Evolutionary conservation across 2,888 invertebrate species (phyloP), one percentile per base, ranked within the genome.

Genomic region (Leptinotarsa haldemani): DNA sequence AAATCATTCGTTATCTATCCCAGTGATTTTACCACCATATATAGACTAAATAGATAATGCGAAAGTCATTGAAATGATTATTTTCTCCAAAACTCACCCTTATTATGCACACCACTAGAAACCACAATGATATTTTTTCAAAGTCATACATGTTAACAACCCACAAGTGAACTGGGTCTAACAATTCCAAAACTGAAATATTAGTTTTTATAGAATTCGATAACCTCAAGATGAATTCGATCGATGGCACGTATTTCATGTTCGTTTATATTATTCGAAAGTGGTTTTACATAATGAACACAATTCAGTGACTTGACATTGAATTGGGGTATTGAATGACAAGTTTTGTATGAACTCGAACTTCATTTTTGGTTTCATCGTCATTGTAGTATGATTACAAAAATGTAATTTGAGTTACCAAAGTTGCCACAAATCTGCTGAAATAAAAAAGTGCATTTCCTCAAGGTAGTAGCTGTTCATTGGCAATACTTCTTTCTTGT

Each of bases 61-160:
- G 1, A 40, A 40, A 40, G 40, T 40, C 2, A 40, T 40, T 9
- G 40, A 40, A 40, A 40, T 12, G 9, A 40, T 12, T 18, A 64
- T 46, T 64, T 18, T 40, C 61, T 58, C 4, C 16, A 12, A 46
- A 53, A 75, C 75, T 77, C 56, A 78, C 77, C 76, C 71, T 68
- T 47, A 53, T 40, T 20, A 53, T 68, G 74, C 58, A 70, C 30
- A 68, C 40, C 58, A 78, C 70, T 22, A 76, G 18, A 20, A 75
- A 48, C 25, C 58, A 65, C 15, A 71, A 50, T n/a, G 69, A 40
- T 2, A 64, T 68, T 20, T 16, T 48, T 20, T 12, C 46, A 22
- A 58, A 7, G 12, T 30, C 66, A 25, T 68, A 47, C 68, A 68
- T 68, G 46, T 68, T 68, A 68, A 53, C 56, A 47, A 18, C 53